phyloP scores from a whole-genome alignment of 2,888 invertebrate species.

The Drosophila affinis region DNA sequence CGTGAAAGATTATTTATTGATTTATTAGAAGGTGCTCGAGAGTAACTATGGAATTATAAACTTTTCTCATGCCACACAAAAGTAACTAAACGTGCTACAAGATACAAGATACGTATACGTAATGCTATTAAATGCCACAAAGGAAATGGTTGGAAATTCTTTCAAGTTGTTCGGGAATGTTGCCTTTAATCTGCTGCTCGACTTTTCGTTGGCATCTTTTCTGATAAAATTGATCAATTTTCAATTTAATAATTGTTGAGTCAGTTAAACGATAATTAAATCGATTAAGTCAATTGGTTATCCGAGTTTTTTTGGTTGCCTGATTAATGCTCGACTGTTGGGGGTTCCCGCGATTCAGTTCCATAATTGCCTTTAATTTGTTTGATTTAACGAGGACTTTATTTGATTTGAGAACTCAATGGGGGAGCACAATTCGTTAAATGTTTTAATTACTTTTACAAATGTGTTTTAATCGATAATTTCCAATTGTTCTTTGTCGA shows the following conservation, averaged over 20 bases:
- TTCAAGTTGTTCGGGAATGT: background rate
- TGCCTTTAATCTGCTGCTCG: background rate
- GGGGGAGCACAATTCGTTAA: background rate
- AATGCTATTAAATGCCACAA: background rate
- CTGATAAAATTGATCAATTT: background rate
- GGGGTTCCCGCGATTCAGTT: background rate
- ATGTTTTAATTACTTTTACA: background rate
- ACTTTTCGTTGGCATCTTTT: background rate
- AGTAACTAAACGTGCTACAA: background rate
- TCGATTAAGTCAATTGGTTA: background rate
- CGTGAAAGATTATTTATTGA: conserved; percentile 1
- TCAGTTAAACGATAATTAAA: background rate
- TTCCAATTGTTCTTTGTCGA: background rate
- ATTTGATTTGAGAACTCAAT: background rate
- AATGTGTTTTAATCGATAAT: background rate
- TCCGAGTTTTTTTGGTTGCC: background rate
- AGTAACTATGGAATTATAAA: background rate
- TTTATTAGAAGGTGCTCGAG: background rate
- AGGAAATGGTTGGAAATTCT: background rate
- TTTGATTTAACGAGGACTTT: background rate
- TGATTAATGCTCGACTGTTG: background rate
- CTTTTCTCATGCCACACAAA: background rate
- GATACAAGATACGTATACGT: background rate
- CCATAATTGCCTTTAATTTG: background rate
- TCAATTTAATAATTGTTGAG: background rate